These are phyloP conservation scores for Potamarius usumacintae DNA, from an alignment of 2,113 vertebrate genomes.

Conservation along the genomic window DNA sequence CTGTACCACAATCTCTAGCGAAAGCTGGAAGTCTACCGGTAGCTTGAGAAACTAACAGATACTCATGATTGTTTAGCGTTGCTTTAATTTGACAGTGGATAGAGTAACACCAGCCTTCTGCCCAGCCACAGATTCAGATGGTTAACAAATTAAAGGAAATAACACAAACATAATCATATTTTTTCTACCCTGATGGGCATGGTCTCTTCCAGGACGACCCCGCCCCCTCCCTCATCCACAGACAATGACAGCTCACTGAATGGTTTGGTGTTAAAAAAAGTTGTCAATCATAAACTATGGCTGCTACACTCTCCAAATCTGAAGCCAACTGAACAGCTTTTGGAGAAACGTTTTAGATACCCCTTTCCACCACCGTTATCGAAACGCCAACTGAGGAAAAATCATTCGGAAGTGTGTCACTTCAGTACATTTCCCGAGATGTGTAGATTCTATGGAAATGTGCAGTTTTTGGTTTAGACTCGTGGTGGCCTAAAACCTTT, in stretches of 20 bases:
- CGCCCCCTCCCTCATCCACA: neutral
- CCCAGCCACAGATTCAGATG: neutral
- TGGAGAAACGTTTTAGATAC: neutral
- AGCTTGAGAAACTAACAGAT: neutral
- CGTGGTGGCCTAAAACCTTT: neutral
- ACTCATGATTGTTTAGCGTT: neutral
- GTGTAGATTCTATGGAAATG: neutral
- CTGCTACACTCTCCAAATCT: neutral
- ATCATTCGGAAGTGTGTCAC: neutral
- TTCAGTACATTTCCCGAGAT: neutral
- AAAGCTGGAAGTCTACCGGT: neutral
- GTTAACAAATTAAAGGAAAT: neutral
- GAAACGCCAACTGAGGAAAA: neutral
- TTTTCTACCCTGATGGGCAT: neutral
- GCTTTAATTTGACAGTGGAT: neutral
- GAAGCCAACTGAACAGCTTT: neutral
- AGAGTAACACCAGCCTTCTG: neutral
- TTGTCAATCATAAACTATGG: neutral
- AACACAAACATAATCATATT: neutral
- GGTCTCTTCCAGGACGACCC: neutral
- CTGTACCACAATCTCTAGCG: neutral
- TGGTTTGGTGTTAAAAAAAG: neutral
- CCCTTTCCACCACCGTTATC: neutral
- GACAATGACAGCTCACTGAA: neutral
- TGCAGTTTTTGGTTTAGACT: neutral